Percentiles rank a stretch among this genome's conserved stretches.
Evolutionary conservation across 2,113 vertebrate species (phyloP).

Genomic region (Malurus elegans): DNA sequence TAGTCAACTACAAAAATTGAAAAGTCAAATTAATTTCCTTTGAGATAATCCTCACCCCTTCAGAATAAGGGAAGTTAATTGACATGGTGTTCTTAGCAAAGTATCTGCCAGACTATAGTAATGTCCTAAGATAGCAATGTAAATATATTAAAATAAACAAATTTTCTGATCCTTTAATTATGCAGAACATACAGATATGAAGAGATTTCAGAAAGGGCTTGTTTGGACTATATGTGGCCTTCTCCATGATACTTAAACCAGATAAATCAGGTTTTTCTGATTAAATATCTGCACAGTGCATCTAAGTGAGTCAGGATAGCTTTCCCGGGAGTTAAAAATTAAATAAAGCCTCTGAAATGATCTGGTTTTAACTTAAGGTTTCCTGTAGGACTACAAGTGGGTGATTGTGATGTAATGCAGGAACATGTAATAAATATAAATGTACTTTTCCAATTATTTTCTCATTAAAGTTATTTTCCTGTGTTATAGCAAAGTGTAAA

Average conservation of each 20-base stretch:
- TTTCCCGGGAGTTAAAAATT: background rate
- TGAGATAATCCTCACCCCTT: background rate
- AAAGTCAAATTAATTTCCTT: background rate
- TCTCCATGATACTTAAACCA: background rate
- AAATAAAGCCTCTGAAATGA: background rate
- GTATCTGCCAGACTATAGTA: background rate
- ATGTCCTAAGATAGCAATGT: background rate
- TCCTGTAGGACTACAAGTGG: background rate
- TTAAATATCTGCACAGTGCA: background rate
- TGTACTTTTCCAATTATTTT: background rate
- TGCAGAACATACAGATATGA: background rate
- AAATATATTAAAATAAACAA: background rate
- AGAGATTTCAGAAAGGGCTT: background rate
- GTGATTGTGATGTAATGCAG: background rate
- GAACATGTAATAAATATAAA: background rate
- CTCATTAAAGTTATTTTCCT: background rate
- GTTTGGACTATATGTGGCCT: background rate
- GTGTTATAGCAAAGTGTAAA: background rate
- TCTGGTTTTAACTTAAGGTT: background rate
- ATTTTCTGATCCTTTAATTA: background rate
- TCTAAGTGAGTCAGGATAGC: background rate
- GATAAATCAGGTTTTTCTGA: background rate
- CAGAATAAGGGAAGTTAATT: background rate
- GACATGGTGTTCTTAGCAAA: background rate
- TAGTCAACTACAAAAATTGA: background rate